Conservation (phyloP, 2,113 vertebrate genomes). For the Ursus arctos region DNA sequence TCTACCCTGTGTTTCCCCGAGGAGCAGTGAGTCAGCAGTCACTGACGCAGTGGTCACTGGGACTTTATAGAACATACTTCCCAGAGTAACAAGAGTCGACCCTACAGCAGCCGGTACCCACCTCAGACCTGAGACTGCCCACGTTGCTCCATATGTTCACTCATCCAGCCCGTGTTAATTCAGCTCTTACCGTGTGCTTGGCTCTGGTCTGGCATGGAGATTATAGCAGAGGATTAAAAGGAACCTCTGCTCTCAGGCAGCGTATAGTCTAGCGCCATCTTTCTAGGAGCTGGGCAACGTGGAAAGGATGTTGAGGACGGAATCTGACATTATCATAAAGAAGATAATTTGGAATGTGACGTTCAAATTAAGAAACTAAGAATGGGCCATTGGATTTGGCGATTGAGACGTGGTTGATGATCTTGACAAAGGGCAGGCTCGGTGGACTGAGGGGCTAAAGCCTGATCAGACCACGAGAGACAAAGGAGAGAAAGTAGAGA, state of each 20-base stretch:
- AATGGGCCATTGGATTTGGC: background rate
- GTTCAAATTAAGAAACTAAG: background rate
- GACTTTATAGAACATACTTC: background rate
- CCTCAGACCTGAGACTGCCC: background rate
- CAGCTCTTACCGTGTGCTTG: background rate
- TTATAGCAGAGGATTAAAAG: background rate
- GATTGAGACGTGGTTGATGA: background rate
- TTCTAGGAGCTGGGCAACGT: background rate
- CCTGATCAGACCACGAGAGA: background rate
- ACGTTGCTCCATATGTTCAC: rapidly evolving
- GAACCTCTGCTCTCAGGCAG: background rate
- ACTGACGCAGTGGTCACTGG: background rate
- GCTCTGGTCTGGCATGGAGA: background rate
- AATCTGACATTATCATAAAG: background rate
- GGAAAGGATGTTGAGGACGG: background rate
- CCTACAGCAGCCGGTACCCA: no score
- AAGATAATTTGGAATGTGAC: background rate
- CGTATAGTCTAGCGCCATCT: background rate
- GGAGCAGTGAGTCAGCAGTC: background rate
- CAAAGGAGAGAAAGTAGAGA: background rate
- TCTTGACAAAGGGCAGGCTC: background rate
- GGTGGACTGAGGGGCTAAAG: background rate
- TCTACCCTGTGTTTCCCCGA: background rate
- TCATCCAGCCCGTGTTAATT: background rate
- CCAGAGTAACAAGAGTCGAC: background rate